Percentiles rank a stretch among this genome's conserved stretches.
These are phyloP conservation scores for Drosophila grimshawi DNA, from an alignment of 1,140 invertebrate species.

Conservation along the genomic window DNA sequence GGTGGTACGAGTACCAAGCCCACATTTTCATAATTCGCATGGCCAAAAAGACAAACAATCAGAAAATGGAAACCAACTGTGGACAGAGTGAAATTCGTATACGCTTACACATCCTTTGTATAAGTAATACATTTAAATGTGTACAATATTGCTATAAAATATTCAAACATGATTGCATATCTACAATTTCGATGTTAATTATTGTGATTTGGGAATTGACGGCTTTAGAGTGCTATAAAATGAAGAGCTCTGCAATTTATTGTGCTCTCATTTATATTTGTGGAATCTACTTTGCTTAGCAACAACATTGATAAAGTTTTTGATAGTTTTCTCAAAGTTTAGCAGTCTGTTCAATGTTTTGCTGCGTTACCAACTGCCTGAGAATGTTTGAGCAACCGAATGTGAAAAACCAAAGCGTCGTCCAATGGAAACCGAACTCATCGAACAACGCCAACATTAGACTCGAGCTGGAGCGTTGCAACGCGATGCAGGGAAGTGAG, in stretches of 20 bases:
- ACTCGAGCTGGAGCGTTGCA: conserved; percentile 20
- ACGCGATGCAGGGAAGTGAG: not conserved
- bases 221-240: no score
- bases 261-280: no score
- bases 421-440: conserved; percentile 42
- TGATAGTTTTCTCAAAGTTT: no score
- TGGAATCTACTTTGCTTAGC: no score
- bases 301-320: no score
- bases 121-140: no score
- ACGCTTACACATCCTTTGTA: conserved; percentile 3
- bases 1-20: conserved; percentile 63
- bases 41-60: conserved; percentile 46
- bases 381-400: not conserved
- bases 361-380: not conserved
- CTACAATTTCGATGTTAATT: no score
- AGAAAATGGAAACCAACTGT: conserved; percentile 24
- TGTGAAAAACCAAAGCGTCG: not conserved
- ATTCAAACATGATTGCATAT: no score
- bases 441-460: conserved; percentile 48
- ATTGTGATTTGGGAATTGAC: no score
- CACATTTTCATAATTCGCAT: conserved; percentile 80
- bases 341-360: no score
- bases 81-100: not conserved
- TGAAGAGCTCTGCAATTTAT: no score
- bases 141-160: no score